Evolutionary conservation across 1,140 invertebrate genomes (phyloP).

Genomic region (Galleria mellonella): DNA sequence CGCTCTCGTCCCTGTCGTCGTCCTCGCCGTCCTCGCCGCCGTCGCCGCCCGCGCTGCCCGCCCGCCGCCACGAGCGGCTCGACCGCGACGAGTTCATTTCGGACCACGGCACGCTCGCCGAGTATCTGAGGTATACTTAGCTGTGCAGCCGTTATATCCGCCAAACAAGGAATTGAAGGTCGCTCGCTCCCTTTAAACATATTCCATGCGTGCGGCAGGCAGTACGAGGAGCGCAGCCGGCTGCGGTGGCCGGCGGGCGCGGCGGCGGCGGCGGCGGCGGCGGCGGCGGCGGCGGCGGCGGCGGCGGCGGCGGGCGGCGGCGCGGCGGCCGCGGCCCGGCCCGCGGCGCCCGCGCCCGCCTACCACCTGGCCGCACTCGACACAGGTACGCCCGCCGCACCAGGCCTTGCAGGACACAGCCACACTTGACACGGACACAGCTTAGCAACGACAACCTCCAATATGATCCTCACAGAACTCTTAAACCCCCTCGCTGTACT

Average conservation of each 20-base stretch:
- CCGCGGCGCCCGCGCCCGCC: conserved; percentile 11
- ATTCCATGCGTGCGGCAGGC: neutral
- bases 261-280: conserved; percentile 1
- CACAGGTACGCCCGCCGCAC: conserved; percentile 6
- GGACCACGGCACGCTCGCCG: conserved; percentile 19
- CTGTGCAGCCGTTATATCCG: neutral
- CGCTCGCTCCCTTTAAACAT: neutral
- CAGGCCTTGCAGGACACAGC: conserved; percentile 1
- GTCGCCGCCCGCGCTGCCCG: conserved; percentile 1
- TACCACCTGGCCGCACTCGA: conserved; percentile 30
- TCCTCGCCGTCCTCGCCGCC: conserved; percentile 9
- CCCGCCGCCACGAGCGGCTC: neutral
- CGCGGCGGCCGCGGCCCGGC: conserved; percentile 5
- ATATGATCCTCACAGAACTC: too few species aligned
- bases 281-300: conserved; percentile 1
- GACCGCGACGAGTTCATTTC: conserved; percentile 26
- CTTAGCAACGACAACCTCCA: too few species aligned
- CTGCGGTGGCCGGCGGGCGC: neutral
- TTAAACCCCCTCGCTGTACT: too few species aligned
- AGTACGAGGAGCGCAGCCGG: conserved; percentile 3
- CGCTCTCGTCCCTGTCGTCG: conserved; percentile 8
- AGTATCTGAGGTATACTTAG: conserved; percentile 27
- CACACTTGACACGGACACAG: too few species aligned
- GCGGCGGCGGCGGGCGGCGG: neutral
- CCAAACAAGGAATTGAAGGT: neutral